Evolutionary conservation across 2,888 invertebrate species (phyloP).

Genomic region (Philonicus albiceps): DNA sequence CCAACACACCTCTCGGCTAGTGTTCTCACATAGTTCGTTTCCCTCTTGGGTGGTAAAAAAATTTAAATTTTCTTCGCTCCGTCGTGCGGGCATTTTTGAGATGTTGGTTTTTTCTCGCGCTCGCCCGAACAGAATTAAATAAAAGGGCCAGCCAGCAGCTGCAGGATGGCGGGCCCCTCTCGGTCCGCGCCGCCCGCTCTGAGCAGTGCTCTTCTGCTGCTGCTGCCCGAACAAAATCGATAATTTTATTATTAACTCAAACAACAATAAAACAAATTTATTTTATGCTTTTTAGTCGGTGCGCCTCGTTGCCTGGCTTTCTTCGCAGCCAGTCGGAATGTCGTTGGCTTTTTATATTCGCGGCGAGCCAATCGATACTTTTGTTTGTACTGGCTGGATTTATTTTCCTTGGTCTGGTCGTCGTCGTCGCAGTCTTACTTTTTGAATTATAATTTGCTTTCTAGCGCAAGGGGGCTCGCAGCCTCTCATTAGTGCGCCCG

Average conservation of each 20-base stretch:
- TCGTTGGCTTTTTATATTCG: conserved; percentile 28
- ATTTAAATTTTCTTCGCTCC: conserved; percentile 24
- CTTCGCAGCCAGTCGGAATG: conserved; percentile 8
- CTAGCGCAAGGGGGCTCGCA: neutral
- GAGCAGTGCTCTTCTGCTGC: neutral
- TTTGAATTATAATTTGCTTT: neutral
- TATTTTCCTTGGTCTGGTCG: conserved; percentile 13
- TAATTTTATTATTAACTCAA: conserved; percentile 43
- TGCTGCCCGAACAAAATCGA: conserved; percentile 31
- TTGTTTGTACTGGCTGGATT: conserved; percentile 27
- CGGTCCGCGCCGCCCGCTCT: neutral
- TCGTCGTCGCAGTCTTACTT: neutral
- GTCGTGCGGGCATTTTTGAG: conserved; percentile 22
- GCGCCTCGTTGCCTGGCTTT: conserved; percentile 28
- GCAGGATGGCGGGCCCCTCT: conserved; percentile 17
- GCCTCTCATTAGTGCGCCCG: neutral
- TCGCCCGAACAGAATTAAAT: conserved; percentile 26
- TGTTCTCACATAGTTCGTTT: conserved; percentile 37
- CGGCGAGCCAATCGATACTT: conserved; percentile 33
- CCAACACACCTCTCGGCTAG: conserved; percentile 7
- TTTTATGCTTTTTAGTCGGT: conserved; percentile 25
- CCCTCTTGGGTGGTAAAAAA: conserved; percentile 41
- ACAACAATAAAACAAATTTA: conserved; percentile 43
- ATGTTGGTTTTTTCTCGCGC: neutral
- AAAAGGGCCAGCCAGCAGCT: conserved; percentile 24